Percentiles rank a stretch among this genome's conserved stretches.
Evolutionary conservation across 2,888 invertebrate genomes (phyloP).

Genomic region (Lepetodrilus schrolli): DNA sequence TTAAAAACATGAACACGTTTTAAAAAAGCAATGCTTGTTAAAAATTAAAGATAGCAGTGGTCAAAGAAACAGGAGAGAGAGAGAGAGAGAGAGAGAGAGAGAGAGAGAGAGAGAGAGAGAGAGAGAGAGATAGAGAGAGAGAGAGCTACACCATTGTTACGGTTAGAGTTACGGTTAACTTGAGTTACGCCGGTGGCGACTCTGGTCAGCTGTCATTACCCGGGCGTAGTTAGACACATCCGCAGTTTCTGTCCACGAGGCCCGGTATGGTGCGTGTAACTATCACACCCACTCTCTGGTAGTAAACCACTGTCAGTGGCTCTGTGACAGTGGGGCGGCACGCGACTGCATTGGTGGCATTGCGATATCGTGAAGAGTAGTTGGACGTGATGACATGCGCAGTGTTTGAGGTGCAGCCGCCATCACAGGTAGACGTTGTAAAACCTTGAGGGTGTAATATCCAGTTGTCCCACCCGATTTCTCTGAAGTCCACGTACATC

Average conservation of each 20-base stretch:
- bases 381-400: neutral
- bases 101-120: too few species aligned
- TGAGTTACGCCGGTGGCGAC: neutral
- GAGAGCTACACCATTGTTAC: too few species aligned
- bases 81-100: too few species aligned
- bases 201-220: neutral
- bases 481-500: conserved; percentile 29
- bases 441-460: conserved; percentile 26
- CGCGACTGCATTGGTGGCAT: neutral
- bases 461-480: conserved; percentile 31
- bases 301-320: conserved; percentile 12
- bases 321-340: neutral
- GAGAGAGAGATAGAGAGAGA: too few species aligned
- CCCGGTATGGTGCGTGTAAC: neutral
- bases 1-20: too few species aligned
- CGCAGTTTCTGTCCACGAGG: neutral
- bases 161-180: too few species aligned
- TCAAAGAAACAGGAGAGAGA: too few species aligned
- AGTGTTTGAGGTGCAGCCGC: neutral
- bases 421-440: conserved; percentile 27
- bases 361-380: neutral
- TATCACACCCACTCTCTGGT: neutral
- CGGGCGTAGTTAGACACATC: neutral
- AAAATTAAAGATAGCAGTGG: too few species aligned
- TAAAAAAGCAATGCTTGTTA: too few species aligned